Evolutionary conservation across 53 echinoderm and acorn worm genomes (phyloP).

Genomic region (Henricia sp.): DNA sequence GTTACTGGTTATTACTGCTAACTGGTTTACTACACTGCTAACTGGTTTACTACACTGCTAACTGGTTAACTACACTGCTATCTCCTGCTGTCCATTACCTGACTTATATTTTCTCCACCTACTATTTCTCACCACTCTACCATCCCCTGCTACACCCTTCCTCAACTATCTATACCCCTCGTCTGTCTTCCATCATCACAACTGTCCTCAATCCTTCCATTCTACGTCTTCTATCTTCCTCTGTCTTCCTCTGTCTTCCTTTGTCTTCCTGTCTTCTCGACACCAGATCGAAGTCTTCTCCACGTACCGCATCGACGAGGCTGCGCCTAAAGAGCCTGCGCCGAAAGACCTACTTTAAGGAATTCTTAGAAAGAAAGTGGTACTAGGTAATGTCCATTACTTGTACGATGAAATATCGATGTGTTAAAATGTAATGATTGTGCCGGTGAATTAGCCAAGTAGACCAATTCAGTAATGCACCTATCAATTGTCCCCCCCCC

Average conservation of each 20-base stretch:
- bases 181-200: not conserved
- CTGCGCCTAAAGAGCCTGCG: not conserved
- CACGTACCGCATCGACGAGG: slow-evolving; percentile 46
- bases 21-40: not conserved
- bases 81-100: not conserved
- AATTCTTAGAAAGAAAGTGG: too few relatives aligned
- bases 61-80: too few relatives aligned
- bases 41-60: too few relatives aligned
- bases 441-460: too few relatives aligned
- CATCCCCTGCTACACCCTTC: not conserved
- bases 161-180: not conserved
- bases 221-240: not conserved
- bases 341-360: too few relatives aligned
- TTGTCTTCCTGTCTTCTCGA: not conserved
- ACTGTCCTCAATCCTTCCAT: not conserved
- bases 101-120: not conserved
- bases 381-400: too few relatives aligned
- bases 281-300: slow-evolving; percentile 54
- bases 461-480: too few relatives aligned
- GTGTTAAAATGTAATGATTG: too few relatives aligned
- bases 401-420: too few relatives aligned
- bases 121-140: not conserved
- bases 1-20: not conserved
- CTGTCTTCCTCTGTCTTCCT: too few relatives aligned
- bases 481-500: too few relatives aligned